These are phyloP conservation scores for Brenthis ino DNA, from an alignment of 2,888 invertebrate species.

Conservation along the genomic window DNA sequence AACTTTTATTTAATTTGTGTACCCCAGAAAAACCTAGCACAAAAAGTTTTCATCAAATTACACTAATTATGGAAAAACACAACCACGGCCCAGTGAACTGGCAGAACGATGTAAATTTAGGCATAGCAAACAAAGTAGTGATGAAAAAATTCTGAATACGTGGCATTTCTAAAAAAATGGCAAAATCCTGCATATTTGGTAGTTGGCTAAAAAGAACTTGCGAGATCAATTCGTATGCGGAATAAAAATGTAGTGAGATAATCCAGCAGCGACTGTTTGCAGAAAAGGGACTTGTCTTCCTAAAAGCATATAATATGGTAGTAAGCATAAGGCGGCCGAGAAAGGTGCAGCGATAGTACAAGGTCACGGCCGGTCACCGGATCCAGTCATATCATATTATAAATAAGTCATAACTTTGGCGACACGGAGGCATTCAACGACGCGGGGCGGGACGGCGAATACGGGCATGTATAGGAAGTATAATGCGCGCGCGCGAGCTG, in stretches of 20 bases:
- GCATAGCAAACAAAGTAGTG: constrained; percentile 15
- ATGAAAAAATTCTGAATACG: constrained; percentile 14
- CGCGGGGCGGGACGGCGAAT: not conserved
- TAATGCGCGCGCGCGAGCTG: too few species aligned
- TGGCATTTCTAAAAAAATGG: constrained; percentile 26
- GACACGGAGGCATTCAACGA: not conserved
- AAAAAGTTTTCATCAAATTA: constrained; percentile 19
- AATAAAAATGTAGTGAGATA: constrained; percentile 17
- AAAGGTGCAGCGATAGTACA: constrained; percentile 30
- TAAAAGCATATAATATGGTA: constrained; percentile 28
- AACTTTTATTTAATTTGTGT: constrained; percentile 28
- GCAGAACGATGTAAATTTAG: constrained; percentile 27
- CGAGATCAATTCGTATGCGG: constrained; percentile 32
- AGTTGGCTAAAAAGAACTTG: constrained; percentile 30
- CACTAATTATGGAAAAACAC: constrained; percentile 24
- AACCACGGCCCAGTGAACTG: constrained; percentile 23
- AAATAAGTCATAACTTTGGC: too few species aligned
- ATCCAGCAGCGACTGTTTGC: constrained; percentile 34
- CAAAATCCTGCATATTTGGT: constrained; percentile 26
- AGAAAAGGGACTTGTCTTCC: constrained; percentile 26
- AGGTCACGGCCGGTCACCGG: not conserved
- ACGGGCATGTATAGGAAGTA: not conserved
- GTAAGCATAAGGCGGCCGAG: constrained; percentile 35
- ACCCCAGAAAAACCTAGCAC: constrained; percentile 22
- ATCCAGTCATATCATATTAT: too few species aligned